Percentiles rank a stretch among this genome's conserved stretches.
Conservation (phyloP, 2,113 vertebrate genomes). For the Lethenteron camtschaticum region DNA sequence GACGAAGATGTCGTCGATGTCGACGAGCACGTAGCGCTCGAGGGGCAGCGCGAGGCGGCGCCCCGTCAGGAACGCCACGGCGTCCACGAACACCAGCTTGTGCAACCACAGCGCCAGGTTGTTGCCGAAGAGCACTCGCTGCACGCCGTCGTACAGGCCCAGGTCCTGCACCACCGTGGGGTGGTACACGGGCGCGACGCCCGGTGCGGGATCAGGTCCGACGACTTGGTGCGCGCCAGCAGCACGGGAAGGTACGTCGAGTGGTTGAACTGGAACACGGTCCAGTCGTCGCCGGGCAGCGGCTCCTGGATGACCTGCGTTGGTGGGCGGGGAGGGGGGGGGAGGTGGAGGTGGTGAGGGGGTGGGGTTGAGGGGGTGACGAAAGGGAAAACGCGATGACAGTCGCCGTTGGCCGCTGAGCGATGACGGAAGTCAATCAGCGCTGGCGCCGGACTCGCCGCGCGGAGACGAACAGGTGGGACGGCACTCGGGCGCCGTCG, state of each 20-base stretch:
- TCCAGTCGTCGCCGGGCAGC: conserved; percentile 87
- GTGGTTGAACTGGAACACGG: conserved; percentile 89
- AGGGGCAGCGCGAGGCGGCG: conserved; percentile 71
- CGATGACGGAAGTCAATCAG: no score
- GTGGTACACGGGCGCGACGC: conserved; percentile 35
- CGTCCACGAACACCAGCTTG: conserved; percentile 76
- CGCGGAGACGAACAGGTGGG: no score
- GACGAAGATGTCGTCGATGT: conserved; percentile 93
- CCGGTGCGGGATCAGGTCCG: conserved; percentile 41
- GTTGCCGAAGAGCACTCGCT: conserved; percentile 80
- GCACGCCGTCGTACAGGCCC: conserved; percentile 77
- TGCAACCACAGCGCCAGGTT: conserved; percentile 88
- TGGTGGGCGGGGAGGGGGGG: no score
- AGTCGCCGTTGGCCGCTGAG: no score
- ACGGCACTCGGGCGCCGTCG: no score
- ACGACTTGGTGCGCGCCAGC: conserved; percentile 57
- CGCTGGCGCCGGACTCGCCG: no score
- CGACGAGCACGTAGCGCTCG: conserved; percentile 74
- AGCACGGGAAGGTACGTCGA: conserved; percentile 86
- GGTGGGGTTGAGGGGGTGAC: no score
- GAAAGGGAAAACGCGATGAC: no score
- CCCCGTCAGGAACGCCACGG: conserved; percentile 75
- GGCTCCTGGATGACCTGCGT: conserved; percentile 21
- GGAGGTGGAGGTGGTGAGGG: no score
- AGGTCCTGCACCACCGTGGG: conserved; percentile 82